These are phyloP conservation scores for Petrophora chlorosata DNA, from an alignment of 2,888 invertebrate genomes.

Conservation along the genomic window DNA sequence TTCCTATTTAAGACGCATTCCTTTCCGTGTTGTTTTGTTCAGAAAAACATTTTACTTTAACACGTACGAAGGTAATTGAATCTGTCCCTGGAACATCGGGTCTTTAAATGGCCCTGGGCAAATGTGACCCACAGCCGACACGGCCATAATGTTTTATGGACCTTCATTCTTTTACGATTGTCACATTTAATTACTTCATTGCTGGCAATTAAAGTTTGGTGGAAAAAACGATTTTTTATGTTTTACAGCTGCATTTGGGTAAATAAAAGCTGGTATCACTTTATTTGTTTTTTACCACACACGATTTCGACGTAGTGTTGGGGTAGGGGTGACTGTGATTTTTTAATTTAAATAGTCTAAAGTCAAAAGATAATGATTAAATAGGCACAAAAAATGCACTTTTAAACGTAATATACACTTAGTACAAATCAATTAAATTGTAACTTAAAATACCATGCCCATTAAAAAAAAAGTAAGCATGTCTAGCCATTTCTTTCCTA, in stretches of 20 bases:
- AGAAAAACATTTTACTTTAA: conserved; percentile 12
- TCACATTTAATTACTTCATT: conserved; percentile 83
- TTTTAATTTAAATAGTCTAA: too few relatives aligned
- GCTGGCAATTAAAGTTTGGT: conserved; percentile 81
- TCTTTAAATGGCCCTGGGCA: conserved; percentile 29
- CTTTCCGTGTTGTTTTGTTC: conserved; percentile 2
- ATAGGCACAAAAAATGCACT: too few relatives aligned
- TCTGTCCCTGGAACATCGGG: background rate
- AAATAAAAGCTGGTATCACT: conserved; percentile 75
- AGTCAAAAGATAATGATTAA: too few relatives aligned
- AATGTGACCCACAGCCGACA: conserved; percentile 59
- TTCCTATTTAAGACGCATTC: background rate
- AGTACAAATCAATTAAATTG: too few relatives aligned
- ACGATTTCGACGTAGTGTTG: conserved; percentile 70
- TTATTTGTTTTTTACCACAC: conserved; percentile 81
- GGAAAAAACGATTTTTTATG: conserved; percentile 73
- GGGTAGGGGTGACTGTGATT: conserved; percentile 26
- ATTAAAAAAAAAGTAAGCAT: too few relatives aligned
- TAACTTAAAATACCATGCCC: too few relatives aligned
- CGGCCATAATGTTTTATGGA: conserved; percentile 75
- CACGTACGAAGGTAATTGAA: conserved; percentile 11
- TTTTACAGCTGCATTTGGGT: conserved; percentile 79
- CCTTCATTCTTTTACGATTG: conserved; percentile 78
- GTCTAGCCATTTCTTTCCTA: too few relatives aligned
- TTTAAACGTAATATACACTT: too few relatives aligned